Conservation (phyloP, 2,888 invertebrate genomes). For the Eupithecia pulchellata region DNA sequence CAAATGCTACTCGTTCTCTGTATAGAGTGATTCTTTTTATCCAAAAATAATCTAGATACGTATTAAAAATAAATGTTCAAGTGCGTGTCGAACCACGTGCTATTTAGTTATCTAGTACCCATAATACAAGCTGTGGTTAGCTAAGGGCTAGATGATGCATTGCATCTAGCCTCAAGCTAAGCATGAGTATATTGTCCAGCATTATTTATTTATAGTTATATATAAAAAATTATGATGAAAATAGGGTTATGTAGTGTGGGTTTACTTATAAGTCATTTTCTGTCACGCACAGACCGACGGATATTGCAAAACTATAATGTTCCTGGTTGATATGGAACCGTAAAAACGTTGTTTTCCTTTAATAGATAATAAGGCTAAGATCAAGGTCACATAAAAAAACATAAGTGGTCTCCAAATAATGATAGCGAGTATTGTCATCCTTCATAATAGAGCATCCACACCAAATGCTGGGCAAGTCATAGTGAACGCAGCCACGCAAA, state of each 20-base stretch:
- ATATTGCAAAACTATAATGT: neutral
- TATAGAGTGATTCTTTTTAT: neutral
- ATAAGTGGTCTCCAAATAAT: neutral
- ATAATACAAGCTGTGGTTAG: no score
- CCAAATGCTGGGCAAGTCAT: neutral
- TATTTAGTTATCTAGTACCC: neutral
- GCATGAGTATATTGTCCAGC: no score
- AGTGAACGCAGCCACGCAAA: neutral
- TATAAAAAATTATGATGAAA: no score
- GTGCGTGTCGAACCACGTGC: neutral
- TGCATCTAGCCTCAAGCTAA: no score
- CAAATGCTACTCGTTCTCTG: neutral
- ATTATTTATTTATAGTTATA: no score
- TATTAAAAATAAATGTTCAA: neutral
- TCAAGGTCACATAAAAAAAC: slow-evolving; percentile 2
- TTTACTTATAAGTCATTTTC: no score
- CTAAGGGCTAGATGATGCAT: no score
- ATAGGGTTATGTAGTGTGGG: no score
- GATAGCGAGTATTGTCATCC: neutral
- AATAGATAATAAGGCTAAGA: neutral
- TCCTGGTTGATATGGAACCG: neutral
- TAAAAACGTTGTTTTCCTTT: neutral
- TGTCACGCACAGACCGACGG: neutral
- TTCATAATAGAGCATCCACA: neutral
- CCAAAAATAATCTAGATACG: neutral